phyloP scores from a whole-genome alignment of 2,888 invertebrate species.

The Tillus elongatus region DNA sequence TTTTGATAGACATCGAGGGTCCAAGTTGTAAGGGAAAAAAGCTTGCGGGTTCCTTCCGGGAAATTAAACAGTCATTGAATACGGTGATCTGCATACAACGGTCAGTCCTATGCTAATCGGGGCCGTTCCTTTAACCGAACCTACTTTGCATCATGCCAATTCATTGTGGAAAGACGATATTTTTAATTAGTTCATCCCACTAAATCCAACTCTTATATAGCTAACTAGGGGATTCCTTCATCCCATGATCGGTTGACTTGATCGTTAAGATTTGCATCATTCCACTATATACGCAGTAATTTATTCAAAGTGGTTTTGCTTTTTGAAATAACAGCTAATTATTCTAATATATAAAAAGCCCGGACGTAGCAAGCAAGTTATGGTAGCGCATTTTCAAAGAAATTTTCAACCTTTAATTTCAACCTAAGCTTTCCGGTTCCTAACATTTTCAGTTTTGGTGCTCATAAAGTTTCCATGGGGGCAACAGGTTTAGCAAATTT shows the following conservation, averaged over 20 bases:
- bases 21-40: constrained; percentile 23
- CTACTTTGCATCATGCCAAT: constrained; percentile 24
- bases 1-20: constrained; percentile 36
- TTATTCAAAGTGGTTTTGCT: too few species aligned
- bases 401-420: too few species aligned
- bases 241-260: background rate
- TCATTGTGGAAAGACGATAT: constrained; percentile 22
- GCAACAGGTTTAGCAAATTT: too few species aligned
- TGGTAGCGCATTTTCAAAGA: too few species aligned
- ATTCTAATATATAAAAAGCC: too few species aligned
- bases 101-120: constrained; percentile 29
- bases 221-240: constrained; percentile 16
- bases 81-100: constrained; percentile 30
- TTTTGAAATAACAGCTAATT: too few species aligned
- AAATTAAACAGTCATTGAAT: constrained; percentile 33
- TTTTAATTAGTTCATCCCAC: constrained; percentile 22
- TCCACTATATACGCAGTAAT: too few species aligned
- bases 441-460: too few species aligned
- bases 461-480: too few species aligned
- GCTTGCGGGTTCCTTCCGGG: constrained; percentile 32
- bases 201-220: constrained; percentile 21
- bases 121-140: constrained; percentile 20
- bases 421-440: too few species aligned
- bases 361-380: too few species aligned
- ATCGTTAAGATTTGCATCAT: constrained; percentile 4